Evolutionary conservation across 2,888 invertebrate species (phyloP).

Genomic region (Acheta domesticus): DNA sequence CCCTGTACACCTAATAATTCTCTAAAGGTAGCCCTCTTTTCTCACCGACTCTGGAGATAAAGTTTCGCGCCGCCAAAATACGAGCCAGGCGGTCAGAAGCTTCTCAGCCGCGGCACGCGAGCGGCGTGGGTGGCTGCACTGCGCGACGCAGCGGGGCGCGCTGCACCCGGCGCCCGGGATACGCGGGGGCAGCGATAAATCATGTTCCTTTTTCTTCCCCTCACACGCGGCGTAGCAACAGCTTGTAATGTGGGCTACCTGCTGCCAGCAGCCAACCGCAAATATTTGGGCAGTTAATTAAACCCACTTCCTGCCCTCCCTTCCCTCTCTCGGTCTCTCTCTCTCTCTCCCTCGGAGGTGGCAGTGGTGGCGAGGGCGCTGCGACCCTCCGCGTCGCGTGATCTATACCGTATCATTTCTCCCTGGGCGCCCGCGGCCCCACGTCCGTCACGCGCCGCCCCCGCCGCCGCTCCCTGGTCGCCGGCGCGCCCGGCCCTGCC

Average conservation of each 20-base stretch:
- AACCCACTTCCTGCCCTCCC: constrained; percentile 29
- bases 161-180: not conserved
- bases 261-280: constrained; percentile 28
- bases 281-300: constrained; percentile 36
- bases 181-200: not conserved
- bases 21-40: too few relatives aligned
- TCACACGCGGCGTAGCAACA: not conserved
- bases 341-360: not conserved
- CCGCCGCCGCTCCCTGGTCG: not conserved
- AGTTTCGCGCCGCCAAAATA: too few relatives aligned
- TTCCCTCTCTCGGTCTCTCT: not conserved
- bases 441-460: not conserved
- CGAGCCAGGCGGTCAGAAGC: too few relatives aligned
- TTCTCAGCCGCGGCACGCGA: not conserved
- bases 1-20: too few relatives aligned
- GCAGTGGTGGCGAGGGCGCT: not conserved
- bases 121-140: not conserved
- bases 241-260: constrained; percentile 11
- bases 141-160: not conserved
- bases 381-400: constrained; percentile 22
- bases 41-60: too few relatives aligned
- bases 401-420: constrained; percentile 26
- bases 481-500: too few relatives aligned
- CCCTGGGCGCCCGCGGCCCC: constrained; percentile 21
- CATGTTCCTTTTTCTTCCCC: constrained; percentile 3